Base-by-base conservation (phyloP, 1,140 invertebrate species). In the Pygmarrhopalites habei region DNA sequence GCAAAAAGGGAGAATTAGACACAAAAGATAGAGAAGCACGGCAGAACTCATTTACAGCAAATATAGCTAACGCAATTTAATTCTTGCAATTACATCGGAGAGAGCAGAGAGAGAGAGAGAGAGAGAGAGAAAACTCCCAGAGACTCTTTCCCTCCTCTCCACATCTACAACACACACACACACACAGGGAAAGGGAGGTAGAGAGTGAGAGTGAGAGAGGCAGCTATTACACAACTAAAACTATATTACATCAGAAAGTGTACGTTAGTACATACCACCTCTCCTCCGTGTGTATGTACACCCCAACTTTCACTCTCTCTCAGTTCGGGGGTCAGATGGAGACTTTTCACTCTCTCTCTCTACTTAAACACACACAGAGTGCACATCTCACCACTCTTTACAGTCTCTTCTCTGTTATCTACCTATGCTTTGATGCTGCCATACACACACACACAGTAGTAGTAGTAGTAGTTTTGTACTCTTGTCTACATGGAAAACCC, bases 41-140 rank as follows among this genome's bases (percentile, higher is more conserved):
- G 49, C 10, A 44, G 61, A 63, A 63, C 61, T 58, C 62, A 64
- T 64, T 64, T 64, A 64, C 56, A 64, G 61, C 61, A 63, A 63
- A 58, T n/a, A n/a, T 63, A 63, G 61, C 61, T 63, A 63, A 63
- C 58, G 61, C 61, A 63, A 63, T 63, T 63, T 63, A 63, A 63
- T 58, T 63, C 61, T 62, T 63, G 61, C 61, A 63, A 63, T 63
- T 63, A 63, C 61, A 57, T 39, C 55, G 46, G 30, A 39, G 43
- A 51, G 55, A 58, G 62, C 53, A 47, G 39, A 57, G 46, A 35
- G 32, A 12, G n/a, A 25, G 52, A 12, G 52, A 30, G 28, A 29
- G 21, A 14, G 19, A n/a, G n/a, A n/a, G n/a, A 5, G 15, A 35
- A 35, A 35, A 35, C 32, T 35, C 17, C 5, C 2, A 44, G 56